Percentiles rank a stretch among this genome's conserved stretches.
Evolutionary conservation across 2,113 vertebrate species (phyloP).

Genomic region (Drymodes brunneopygia): DNA sequence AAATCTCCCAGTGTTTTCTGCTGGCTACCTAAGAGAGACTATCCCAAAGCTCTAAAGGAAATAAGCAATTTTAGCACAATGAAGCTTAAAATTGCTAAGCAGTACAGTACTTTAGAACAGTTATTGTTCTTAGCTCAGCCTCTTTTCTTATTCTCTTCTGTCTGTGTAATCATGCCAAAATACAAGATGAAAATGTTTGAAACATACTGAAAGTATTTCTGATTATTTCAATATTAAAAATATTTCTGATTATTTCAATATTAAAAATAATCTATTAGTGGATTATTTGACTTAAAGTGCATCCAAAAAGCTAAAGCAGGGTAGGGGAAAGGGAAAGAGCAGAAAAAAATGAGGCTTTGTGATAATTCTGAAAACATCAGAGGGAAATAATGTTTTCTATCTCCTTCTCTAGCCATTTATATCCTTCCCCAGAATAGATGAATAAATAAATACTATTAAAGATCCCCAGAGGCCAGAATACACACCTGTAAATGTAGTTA

Average conservation of each 20-base stretch:
- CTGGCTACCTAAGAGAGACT: background rate
- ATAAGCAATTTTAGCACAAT: background rate
- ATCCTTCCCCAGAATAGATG: background rate
- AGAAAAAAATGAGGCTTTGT: background rate
- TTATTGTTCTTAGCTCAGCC: background rate
- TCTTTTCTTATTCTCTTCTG: background rate
- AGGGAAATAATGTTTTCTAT: background rate
- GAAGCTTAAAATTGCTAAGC: background rate
- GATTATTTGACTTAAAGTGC: background rate
- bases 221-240: background rate
- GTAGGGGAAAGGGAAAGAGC: fast-evolving
- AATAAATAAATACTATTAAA: background rate
- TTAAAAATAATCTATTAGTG: background rate
- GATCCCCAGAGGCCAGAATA: background rate
- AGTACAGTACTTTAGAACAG: background rate
- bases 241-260: background rate
- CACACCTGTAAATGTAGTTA: background rate
- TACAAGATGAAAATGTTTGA: background rate
- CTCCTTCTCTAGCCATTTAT: background rate
- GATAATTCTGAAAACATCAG: background rate
- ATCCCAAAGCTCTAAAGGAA: background rate
- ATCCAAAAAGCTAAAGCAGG: background rate
- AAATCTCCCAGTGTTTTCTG: background rate
- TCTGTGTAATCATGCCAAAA: background rate
- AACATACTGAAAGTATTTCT: background rate